Conservation (phyloP, 2,888 invertebrate genomes). For the Petrolisthes manimaculis region DNA sequence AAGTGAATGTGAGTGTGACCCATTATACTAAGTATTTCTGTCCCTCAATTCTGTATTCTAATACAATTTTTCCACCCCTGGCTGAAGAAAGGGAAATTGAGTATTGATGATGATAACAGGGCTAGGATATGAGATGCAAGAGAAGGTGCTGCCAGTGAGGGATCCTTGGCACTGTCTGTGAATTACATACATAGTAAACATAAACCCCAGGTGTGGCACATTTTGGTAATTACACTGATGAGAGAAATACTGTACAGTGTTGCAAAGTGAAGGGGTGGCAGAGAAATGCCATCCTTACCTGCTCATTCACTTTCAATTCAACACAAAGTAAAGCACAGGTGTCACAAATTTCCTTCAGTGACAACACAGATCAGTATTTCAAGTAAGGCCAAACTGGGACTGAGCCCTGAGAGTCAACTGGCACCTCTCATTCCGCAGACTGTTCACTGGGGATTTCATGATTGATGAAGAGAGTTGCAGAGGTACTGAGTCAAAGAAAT, state of each 20-base stretch:
- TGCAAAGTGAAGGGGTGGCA: background rate
- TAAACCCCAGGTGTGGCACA: constrained; percentile 30
- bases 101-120: background rate
- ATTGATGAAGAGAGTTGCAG: background rate
- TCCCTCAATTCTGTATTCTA: too few species aligned
- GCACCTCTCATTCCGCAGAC: background rate
- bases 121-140: background rate
- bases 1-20: too few species aligned
- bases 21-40: too few species aligned
- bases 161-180: constrained; percentile 26
- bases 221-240: background rate
- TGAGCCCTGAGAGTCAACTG: background rate
- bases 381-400: too few species aligned
- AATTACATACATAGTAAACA: background rate
- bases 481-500: background rate
- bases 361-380: background rate
- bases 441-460: background rate
- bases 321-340: background rate
- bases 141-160: constrained; percentile 12
- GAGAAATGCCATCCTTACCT: background rate
- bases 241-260: background rate
- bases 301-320: constrained; percentile 8
- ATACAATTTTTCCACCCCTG: background rate
- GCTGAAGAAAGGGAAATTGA: too few species aligned
- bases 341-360: background rate